Evolutionary conservation across 2,888 invertebrate species (phyloP).

Genomic region (Thera britannica): DNA sequence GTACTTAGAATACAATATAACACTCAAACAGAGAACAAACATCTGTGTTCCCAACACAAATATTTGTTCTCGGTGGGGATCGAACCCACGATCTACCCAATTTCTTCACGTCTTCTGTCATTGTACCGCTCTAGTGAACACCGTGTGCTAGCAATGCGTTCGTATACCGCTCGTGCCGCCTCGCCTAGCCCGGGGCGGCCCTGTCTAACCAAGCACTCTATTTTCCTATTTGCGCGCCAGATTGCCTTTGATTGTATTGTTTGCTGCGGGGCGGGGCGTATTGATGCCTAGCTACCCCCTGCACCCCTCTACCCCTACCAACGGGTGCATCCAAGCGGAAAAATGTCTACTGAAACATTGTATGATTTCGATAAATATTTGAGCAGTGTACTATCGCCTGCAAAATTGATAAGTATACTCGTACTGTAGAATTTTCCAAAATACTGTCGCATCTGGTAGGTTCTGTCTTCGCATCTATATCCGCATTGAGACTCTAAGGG

Average conservation of each 20-base stretch:
- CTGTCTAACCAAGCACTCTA: constrained; percentile 79
- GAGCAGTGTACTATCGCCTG: constrained; percentile 56
- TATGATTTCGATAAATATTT: constrained; percentile 77
- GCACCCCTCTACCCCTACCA: constrained; percentile 40
- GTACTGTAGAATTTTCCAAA: no score
- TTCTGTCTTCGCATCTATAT: no score
- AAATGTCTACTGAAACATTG: constrained; percentile 73
- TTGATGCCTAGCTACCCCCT: constrained; percentile 58
- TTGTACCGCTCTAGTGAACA: background rate
- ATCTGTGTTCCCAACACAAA: no score
- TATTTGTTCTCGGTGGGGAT: no score
- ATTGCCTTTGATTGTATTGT: constrained; percentile 85
- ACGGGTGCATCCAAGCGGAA: constrained; percentile 66
- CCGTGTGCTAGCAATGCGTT: background rate
- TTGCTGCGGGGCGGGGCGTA: constrained; percentile 73
- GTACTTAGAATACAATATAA: no score
- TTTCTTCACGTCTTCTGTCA: background rate
- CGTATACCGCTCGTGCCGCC: constrained; percentile 1
- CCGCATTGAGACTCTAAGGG: no score
- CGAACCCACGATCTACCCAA: no score
- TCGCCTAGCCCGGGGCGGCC: constrained; percentile 62
- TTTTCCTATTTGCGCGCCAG: constrained; percentile 85
- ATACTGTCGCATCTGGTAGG: no score
- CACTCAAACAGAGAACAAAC: no score
- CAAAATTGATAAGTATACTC: background rate